These are phyloP conservation scores for Rotaria macrura DNA, from an alignment of 2,888 invertebrate genomes.

Conservation along the genomic window DNA sequence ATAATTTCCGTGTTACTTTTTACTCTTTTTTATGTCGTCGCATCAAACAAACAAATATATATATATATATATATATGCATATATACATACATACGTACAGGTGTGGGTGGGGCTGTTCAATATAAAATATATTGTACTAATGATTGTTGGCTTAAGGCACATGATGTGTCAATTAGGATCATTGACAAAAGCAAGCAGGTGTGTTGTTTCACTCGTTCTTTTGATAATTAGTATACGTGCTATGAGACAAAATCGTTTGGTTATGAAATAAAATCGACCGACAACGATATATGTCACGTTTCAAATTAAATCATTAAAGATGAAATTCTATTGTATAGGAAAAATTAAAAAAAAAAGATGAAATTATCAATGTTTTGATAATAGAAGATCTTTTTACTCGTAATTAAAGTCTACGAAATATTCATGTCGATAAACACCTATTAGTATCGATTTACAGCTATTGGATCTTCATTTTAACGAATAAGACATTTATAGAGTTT, in stretches of 20 bases:
- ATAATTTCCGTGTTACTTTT: background rate
- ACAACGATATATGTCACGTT: background rate
- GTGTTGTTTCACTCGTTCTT: background rate
- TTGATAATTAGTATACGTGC: constrained; percentile 15
- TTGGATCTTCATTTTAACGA: no score
- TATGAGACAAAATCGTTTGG: background rate
- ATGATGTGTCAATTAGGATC: constrained; percentile 12
- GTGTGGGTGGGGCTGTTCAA: constrained; percentile 1
- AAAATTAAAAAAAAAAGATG: background rate
- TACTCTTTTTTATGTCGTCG: background rate
- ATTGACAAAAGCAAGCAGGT: constrained; percentile 12
- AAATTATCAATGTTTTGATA: background rate
- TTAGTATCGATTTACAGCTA: no score
- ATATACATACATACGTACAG: background rate
- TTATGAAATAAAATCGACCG: constrained; percentile 8
- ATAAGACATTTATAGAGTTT: no score
- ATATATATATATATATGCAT: background rate
- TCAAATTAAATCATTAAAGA: background rate
- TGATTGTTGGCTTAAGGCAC: constrained; percentile 15
- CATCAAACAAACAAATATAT: background rate
- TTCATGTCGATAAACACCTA: no score
- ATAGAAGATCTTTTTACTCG: background rate
- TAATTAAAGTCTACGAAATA: no score
- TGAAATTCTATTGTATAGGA: background rate
- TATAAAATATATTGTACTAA: background rate